phyloP scores from a whole-genome alignment of 2,797 vertebrate species.

The Threskiornis aethiopicus region DNA sequence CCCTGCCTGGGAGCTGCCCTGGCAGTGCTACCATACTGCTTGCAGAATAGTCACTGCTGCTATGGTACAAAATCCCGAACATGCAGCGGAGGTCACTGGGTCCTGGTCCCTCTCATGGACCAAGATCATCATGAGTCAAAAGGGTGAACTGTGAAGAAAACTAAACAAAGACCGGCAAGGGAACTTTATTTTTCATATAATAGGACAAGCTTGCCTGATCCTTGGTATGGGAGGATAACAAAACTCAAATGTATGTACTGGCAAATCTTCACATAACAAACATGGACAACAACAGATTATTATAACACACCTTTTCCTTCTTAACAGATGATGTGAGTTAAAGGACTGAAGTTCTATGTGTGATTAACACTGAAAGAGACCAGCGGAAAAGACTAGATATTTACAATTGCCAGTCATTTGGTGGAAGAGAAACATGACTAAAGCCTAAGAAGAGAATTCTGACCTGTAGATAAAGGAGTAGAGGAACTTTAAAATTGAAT shows the following conservation, averaged over 20 bases:
- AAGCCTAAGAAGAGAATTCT: neutral
- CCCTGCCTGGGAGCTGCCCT: neutral
- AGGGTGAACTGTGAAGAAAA: neutral
- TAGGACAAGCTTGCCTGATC: neutral
- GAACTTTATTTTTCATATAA: neutral
- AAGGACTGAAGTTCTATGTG: neutral
- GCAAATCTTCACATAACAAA: neutral
- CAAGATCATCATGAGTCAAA: neutral
- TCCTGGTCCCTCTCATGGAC: neutral
- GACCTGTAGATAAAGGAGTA: neutral
- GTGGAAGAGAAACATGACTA: neutral
- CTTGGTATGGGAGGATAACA: neutral
- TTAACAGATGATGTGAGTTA: neutral
- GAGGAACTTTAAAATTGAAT: neutral
- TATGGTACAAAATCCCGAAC: neutral
- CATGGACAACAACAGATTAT: neutral
- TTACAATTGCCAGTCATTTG: neutral
- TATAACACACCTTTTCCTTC: neutral
- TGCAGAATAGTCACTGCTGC: neutral
- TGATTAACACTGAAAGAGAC: neutral
- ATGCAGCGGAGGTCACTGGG: neutral
- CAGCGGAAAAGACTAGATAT: neutral
- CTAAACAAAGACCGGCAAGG: neutral
- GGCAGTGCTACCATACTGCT: neutral
- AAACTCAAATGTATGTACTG: neutral